phyloP scores from a whole-genome alignment of 1,140 invertebrate species.

The Chironomus tepperi region DNA sequence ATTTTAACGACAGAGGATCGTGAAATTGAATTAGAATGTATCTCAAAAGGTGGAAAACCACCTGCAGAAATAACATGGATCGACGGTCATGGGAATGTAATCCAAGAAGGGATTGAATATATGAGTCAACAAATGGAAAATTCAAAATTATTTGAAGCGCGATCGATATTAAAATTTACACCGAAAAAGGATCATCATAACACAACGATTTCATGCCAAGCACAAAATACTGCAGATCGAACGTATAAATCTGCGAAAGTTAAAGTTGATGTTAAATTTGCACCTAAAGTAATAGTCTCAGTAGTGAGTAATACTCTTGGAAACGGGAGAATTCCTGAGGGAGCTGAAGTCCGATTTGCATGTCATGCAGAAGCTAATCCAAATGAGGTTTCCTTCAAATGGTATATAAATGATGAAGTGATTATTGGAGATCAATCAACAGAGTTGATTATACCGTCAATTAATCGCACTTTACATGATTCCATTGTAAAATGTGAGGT shows the following conservation, averaged over 20 bases:
- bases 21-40: conserved; percentile 65
- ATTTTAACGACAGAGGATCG: conserved; percentile 63
- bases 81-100: conserved; percentile 57
- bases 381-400: conserved; percentile 58
- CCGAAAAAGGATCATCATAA: conserved; percentile 69
- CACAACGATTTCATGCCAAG: conserved; percentile 69
- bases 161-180: conserved; percentile 59
- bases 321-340: conserved; percentile 66
- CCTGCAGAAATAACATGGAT: conserved; percentile 75
- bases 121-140: conserved; percentile 51
- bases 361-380: conserved; percentile 73
- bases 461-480: conserved; percentile 60
- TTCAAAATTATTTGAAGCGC: conserved; percentile 57
- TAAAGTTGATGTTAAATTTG: conserved; percentile 68
- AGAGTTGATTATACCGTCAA: conserved; percentile 49
- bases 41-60: conserved; percentile 67
- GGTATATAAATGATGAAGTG: conserved; percentile 61
- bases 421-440: conserved; percentile 46
- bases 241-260: conserved; percentile 57
- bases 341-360: conserved; percentile 66
- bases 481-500: conserved; percentile 73
- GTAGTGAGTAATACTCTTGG: conserved; percentile 49
- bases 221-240: conserved; percentile 60
- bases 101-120: conserved; percentile 54
- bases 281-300: conserved; percentile 65